Conservation (phyloP, 53 echinoderm and acorn worm genomes). For the Actinopyga echinites region DNA sequence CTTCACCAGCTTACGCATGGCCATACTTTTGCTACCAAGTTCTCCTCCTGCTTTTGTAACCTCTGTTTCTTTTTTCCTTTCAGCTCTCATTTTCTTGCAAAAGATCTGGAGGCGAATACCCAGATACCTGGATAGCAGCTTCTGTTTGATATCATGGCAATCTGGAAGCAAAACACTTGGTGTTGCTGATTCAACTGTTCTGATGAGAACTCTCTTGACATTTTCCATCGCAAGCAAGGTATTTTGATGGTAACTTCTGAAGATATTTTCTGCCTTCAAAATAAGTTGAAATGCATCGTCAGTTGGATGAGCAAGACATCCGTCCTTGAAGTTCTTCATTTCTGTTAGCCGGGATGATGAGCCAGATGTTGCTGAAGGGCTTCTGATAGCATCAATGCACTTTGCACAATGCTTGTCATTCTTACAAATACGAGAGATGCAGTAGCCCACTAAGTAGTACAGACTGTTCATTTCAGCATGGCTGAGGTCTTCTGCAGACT, state of each 20-base stretch:
- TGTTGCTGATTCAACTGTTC: not conserved
- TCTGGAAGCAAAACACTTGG: not conserved
- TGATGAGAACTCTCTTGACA: not conserved
- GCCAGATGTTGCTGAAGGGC: not conserved
- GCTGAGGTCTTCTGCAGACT: not conserved
- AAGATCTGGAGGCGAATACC: not conserved
- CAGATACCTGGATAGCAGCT: conserved; percentile 6
- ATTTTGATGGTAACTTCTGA: not conserved
- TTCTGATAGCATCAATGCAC: not conserved
- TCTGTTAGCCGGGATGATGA: not conserved
- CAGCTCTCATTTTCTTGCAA: conserved; percentile 2
- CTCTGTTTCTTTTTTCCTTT: conserved; percentile 17
- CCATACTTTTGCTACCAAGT: conserved; percentile 16
- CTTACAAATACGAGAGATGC: not conserved
- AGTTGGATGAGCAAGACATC: not conserved
- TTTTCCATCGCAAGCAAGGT: not conserved
- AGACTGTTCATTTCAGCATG: conserved; percentile 15
- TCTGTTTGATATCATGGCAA: not conserved
- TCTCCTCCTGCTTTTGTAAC: not conserved
- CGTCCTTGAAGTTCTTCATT: not conserved
- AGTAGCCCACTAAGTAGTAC: conserved; percentile 27
- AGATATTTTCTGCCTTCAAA: not conserved
- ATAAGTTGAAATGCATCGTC: not conserved
- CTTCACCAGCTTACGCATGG: not conserved
- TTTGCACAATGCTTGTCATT: conserved; percentile 26